Conservation (phyloP, 2,113 vertebrate genomes). For the Aegypius monachus region DNA sequence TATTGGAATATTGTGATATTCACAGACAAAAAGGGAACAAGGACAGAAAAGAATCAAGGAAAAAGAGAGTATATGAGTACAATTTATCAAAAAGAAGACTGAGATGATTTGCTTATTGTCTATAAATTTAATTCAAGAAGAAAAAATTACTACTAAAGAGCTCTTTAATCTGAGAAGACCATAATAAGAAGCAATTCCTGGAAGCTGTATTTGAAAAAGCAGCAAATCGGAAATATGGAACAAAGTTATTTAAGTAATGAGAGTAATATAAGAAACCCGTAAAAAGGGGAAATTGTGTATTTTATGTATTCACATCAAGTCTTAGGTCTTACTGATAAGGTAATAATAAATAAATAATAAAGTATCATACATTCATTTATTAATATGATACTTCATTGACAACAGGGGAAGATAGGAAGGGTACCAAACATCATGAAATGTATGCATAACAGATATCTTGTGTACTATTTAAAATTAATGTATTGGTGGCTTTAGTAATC, state of each 20-base stretch:
- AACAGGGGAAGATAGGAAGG: not conserved
- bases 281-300: not conserved
- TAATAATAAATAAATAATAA: not conserved
- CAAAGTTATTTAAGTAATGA: not conserved
- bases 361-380: not conserved
- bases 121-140: not conserved
- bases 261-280: not conserved
- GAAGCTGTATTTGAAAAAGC: not conserved
- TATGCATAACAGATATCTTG: not conserved
- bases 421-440: not conserved
- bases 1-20: not conserved
- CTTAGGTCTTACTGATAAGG: not conserved
- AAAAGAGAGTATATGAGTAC: not conserved
- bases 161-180: not conserved
- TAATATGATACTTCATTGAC: not conserved
- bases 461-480: not conserved
- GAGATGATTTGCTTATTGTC: not conserved
- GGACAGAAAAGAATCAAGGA: not conserved
- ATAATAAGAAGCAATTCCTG: not conserved
- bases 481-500: not conserved
- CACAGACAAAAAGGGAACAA: not conserved
- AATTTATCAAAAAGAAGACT: not conserved
- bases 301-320: not conserved
- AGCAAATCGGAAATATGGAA: not conserved
- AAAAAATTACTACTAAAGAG: not conserved